Evolutionary conservation across 2,113 vertebrate species (phyloP).

Genomic region (Hoplias malabaricus): DNA sequence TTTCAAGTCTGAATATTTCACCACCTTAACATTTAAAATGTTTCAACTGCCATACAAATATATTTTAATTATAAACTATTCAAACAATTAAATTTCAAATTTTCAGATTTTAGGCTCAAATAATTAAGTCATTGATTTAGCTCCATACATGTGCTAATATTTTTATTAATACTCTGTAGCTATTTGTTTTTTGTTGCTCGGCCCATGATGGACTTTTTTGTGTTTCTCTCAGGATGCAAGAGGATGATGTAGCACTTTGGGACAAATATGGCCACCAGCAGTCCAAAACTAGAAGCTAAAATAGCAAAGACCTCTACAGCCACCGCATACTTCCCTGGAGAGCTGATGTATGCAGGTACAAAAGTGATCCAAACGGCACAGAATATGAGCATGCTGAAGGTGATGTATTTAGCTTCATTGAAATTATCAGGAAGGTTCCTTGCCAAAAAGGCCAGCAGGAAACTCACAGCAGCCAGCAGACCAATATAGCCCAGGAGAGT

Average conservation of each 20-base stretch:
- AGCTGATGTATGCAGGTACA: constrained; percentile 60
- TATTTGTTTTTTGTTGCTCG: constrained; percentile 41
- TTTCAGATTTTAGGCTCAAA: too few species aligned
- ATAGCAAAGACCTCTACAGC: constrained; percentile 61
- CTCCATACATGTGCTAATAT: neutral
- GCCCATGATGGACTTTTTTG: constrained; percentile 53
- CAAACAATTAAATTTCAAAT: too few species aligned
- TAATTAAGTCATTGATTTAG: too few species aligned
- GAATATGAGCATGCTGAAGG: constrained; percentile 67
- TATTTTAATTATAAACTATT: too few species aligned
- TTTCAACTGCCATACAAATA: too few species aligned
- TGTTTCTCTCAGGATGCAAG: constrained; percentile 58
- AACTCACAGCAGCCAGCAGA: constrained; percentile 56
- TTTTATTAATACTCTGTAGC: neutral
- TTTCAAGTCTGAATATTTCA: too few species aligned
- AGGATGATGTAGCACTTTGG: constrained; percentile 63
- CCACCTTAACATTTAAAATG: too few species aligned
- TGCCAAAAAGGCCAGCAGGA: constrained; percentile 61
- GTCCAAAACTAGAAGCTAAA: constrained; percentile 60
- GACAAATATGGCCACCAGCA: constrained; percentile 57
- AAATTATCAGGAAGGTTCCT: constrained; percentile 64
- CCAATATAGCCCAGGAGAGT: constrained; percentile 58
- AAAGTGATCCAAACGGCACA: constrained; percentile 61
- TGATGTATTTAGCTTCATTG: constrained; percentile 68
- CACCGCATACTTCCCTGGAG: constrained; percentile 60